phyloP scores from a whole-genome alignment of 2,888 invertebrate genomes.

The Syrphus vitripennis region DNA sequence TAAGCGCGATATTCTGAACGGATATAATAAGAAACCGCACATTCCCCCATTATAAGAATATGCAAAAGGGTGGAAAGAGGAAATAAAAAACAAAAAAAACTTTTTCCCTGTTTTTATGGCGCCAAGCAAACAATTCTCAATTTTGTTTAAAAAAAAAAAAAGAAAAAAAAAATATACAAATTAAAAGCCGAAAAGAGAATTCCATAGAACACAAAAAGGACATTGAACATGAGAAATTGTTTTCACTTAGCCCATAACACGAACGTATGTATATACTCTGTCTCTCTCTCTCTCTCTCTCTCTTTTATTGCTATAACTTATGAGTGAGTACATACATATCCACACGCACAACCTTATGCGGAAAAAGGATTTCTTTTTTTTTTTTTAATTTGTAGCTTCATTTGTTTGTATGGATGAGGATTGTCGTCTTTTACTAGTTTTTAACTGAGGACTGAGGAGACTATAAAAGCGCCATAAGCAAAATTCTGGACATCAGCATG shows the following conservation, averaged over 20 bases:
- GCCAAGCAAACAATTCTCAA: conserved; percentile 57
- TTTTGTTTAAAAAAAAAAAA: conserved; percentile 43
- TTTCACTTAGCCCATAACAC: conserved; percentile 53
- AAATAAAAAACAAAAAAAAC: background rate
- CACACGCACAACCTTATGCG: background rate
- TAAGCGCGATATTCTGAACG: background rate
- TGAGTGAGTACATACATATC: background rate
- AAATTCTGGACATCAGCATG: background rate
- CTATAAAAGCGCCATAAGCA: conserved; percentile 1
- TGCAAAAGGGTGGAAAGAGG: background rate
- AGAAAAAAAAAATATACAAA: conserved; percentile 34
- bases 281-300: too few species aligned
- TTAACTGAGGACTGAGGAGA: background rate
- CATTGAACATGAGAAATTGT: conserved; percentile 59
- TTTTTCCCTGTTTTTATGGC: conserved; percentile 25
- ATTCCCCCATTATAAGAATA: background rate
- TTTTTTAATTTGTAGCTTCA: conserved; percentile 31
- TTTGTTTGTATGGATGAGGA: background rate
- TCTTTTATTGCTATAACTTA: conserved; percentile 4
- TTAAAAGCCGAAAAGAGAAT: conserved; percentile 12
- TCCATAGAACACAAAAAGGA: conserved; percentile 25
- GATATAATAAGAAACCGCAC: conserved; percentile 31
- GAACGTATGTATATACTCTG: background rate
- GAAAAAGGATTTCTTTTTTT: conserved; percentile 35
- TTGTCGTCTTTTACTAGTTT: background rate